Evolutionary conservation across 2,113 vertebrate species (phyloP).

Genomic region (Alosa alosa): DNA sequence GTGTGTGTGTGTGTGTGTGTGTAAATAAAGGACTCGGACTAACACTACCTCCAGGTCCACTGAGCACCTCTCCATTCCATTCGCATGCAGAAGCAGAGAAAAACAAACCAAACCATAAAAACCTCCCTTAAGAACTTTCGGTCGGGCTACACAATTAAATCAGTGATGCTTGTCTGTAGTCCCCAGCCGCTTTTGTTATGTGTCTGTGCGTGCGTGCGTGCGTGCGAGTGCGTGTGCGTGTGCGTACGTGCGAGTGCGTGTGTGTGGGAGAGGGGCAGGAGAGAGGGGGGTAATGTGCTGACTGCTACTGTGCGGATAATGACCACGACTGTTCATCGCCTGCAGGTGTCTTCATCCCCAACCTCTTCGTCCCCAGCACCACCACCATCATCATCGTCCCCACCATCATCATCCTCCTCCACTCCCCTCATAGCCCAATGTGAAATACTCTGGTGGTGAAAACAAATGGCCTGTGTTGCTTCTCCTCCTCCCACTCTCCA

Average conservation of each 20-base stretch:
- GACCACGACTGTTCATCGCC: not conserved
- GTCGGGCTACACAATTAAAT: not conserved
- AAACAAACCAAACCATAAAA: not conserved
- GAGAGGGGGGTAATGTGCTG: not conserved
- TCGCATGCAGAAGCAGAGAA: not conserved
- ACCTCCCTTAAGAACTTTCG: not conserved
- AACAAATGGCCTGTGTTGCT: not conserved
- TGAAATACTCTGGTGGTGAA: not conserved
- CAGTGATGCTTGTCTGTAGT: not conserved
- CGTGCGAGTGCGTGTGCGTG: too few species aligned
- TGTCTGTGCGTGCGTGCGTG: not conserved
- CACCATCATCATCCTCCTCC: not conserved
- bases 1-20: not conserved
- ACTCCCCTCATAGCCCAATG: not conserved
- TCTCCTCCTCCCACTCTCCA: not conserved
- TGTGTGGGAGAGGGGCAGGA: not conserved
- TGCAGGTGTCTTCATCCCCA: not conserved
- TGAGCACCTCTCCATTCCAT: not conserved
- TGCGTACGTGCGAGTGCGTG: not conserved
- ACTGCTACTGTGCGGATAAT: not conserved
- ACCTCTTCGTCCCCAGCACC: not conserved
- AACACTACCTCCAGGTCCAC: not conserved
- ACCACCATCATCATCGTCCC: not conserved
- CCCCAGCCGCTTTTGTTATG: not conserved
- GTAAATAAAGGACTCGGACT: not conserved